Base-by-base conservation (phyloP, 1,140 invertebrate species). In the Pogonognathellus flavescens region DNA sequence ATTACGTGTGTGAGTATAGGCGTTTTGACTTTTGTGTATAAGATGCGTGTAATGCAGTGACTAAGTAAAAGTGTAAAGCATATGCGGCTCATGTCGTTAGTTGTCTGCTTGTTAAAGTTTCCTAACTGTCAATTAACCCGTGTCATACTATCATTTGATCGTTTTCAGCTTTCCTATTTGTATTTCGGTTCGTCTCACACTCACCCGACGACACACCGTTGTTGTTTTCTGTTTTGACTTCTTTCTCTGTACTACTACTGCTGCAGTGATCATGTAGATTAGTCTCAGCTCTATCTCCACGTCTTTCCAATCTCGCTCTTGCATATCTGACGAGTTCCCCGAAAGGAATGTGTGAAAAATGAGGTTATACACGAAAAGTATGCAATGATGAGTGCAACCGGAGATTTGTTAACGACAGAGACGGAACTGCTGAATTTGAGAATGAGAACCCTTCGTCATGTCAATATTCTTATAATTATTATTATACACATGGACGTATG, bases 61-160 rank as follows among this genome's bases (percentile, higher is more conserved):
- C 41, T 18, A 80, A 80, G 76, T 25, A 59, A 81, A 81, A 55
- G 80, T 81, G 52, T 55, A 59, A 10, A 52, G 50, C 80, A 81
- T 57, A 57, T 81, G 80, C 50, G 20, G 52, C 20, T 31, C 25
- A 59, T 18, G 16, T 53, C 25, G 62, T 70, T 70, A 70, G 62
- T 11, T 53, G 76, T 85, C 55, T 50, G 18, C 62, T 86, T 84
- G 85, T 86, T 84, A 72, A 86, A 84, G 62, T 82, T 52, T 80
- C 72, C 81, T 49, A 83, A 84, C 85, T 86, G 85, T 86, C 85
- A 86, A 86, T 86, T 86, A 86, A 83, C 85, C 72, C 85, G 85
- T 86, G 85, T 86, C 85, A 81, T 84, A 80, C 82, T 84, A 86
- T 86, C 82, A 86, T 86, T 86, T 86, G 82, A 86, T 86, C 85